Evolutionary conservation across 2,888 invertebrate species (phyloP), one percentile per base, ranked within the genome.

Genomic region (Dromius quadrimaculatus): DNA sequence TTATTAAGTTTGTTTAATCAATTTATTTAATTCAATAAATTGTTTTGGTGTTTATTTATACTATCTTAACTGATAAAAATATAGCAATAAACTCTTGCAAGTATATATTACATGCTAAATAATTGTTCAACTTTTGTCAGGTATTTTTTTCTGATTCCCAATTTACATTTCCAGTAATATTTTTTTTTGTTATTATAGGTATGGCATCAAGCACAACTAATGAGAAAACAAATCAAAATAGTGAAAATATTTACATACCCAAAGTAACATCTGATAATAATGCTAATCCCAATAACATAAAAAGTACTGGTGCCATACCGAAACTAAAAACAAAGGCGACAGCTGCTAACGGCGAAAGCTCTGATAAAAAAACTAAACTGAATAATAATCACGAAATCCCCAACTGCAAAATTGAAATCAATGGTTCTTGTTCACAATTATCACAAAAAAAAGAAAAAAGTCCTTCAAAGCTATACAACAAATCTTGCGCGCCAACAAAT

Each of bases 261-360:
- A 66, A 66, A 57, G 41, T 59, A 34, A 50, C 70, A 36, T 70
- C 70, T 23, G 70, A 70, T 59, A 70, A 34, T 36, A 70, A 70
- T 62, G 70, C 70, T 13, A 70, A 70, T 62, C 70, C 62, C 34
- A 70, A 61, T 69, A 61, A 61, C 36, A 62, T 61, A 34, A 69
- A 13, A 62, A 45, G 50, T 22, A 70, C 70, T 32, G 62, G 62
- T 38, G 62, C 70, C 11, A 62, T 70, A 11, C 61, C 70, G 17
- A 62, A 70, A 70, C 23, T 36, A 36, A 70, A 70, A 62, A 61
- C 17, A 11, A 68, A 32, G 13, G 19, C 64, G 8, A 11, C 54
- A 57, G 28, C 43, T 3, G 13, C 11, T 43, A 62, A 65, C 32
- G 70, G 70, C n/a, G n/a, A n/a, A n/a, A n/a, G n/a, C n/a, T 20